Base-by-base conservation (phyloP, 2,113 vertebrate genomes). In the Trochalopteron elliotii region DNA sequence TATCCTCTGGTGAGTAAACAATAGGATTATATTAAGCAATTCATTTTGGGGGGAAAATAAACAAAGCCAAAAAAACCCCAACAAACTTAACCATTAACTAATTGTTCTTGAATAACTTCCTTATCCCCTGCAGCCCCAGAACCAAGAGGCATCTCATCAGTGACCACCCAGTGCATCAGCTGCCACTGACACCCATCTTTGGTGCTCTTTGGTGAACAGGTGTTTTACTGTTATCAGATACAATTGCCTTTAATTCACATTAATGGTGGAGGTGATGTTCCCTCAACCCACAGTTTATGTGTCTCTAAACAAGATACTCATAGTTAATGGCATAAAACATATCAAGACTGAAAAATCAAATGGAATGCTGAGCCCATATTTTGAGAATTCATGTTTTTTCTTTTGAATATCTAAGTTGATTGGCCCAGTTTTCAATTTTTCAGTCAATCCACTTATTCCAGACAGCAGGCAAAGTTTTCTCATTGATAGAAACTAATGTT, bases 401-500 rank as follows among this genome's bases (percentile, higher is more conserved):
- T 39, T 30, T 10, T 37, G 50, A 75, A 90, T 82, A 60, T 60
- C 12, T 27, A 33, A 72, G 10, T 17, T 63, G 70, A 63, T 63
- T 76, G 47, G 33, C 3, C 5, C 8, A 52, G 17, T 64, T 77
- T 55, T 74, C 27, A 45, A 35, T 65, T 86, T 85, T 85, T 85
- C 64, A 86, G 25, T 83, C 67, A 40, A 47, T 11, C 22, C 31
- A 25, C 74, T 77, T 83, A 60, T 44, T 78, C 39, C 18, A 78
- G 65, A 61, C 5, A 71, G 25, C 22, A 64, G 37, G 39, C 9
- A 71, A 76, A 60, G 59, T 79, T 74, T 93, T 91, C 64, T 61
- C 25, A 25, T 81, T 83, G 87, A 95, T 77, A 94, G 57, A 85
- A 96, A 70, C 59, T 74, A 71, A 20, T 90, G 89, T 94, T 92